A percentile compares a stretch with the other conserved stretches of the same genome.
These are phyloP conservation scores for Ursus arctos DNA, from an alignment of 2,113 vertebrate species.

Conservation along the genomic window DNA sequence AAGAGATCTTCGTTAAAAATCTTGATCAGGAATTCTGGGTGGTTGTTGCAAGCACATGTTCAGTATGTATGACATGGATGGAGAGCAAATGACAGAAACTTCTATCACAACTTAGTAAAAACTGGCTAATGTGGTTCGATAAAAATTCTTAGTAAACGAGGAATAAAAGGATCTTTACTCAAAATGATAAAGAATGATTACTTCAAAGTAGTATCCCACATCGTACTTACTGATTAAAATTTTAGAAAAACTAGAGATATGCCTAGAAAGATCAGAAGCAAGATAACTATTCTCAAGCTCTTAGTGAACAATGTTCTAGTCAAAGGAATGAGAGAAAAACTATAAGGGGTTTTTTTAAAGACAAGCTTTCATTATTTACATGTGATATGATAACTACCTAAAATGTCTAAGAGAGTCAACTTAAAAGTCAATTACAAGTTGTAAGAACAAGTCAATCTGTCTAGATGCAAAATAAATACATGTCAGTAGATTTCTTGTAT, in stretches of 20 bases:
- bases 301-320: not conserved
- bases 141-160: not conserved
- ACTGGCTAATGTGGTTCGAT: not conserved
- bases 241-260: not conserved
- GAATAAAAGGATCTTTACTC: not conserved
- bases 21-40: not conserved
- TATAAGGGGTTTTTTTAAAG: not conserved
- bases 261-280: not conserved
- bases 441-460: not conserved
- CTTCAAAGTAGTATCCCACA: not conserved
- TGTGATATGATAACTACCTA: not conserved
- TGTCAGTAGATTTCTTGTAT: not conserved
- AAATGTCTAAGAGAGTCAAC: not conserved
- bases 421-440: not conserved
- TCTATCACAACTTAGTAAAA: not conserved
- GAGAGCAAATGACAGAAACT: not conserved
- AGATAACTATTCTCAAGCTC: not conserved
- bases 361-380: not conserved
- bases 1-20: not conserved
- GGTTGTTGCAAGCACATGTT: not conserved
- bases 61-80: not conserved
- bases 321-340: not conserved
- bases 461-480: not conserved
- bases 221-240: not conserved
- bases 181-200: not conserved